Evolutionary conservation across 2,888 invertebrate genomes (phyloP), one percentile per base, ranked within the genome.

Genomic region (Ptilodon capucinus): DNA sequence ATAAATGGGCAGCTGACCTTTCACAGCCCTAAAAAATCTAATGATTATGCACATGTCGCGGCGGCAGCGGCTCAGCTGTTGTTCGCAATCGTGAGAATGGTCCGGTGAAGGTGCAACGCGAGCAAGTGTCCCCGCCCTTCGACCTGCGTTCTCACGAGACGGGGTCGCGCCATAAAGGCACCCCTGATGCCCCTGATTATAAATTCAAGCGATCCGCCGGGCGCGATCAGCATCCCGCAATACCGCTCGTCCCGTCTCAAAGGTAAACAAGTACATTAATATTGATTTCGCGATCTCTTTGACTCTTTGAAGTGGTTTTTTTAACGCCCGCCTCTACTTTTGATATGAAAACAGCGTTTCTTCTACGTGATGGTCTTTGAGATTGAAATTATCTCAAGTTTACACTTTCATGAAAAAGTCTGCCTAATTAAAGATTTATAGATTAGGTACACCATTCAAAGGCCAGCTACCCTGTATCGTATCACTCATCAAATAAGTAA

Each of bases 191-290:
- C 88, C 86, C 35, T 81, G 80, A 84, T 87, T 87, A 84, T 84
- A 78, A 84, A 86, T 87, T 81, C 84, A 72, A 79, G 77, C 78
- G 84, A 82, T 81, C 83, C n/a, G n/a, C n/a, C 83, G 78, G 72
- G 73, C 70, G 72, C 69, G 75, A 79, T 75, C 74, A 74, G 69
- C 77, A 74, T 73, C 76, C 71, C 81, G 70, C 71, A 64, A 68
- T 67, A 64, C 66, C 61, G 64, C 44, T 44, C 48, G 46, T 68
- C 65, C 70, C 74, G 70, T 73, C 79, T 86, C 86, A 88, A 88
- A 86, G 81, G 84, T 84, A 86, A 86, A 88, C 84, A 87, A 83
- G 81, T 74, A 74, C 82, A 86, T 90, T 85, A 90, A 88, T 88
- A 89, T 88, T 88, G 87, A 90, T 87, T 79, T 76, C 79, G 75